Evolutionary conservation across 2,888 invertebrate species (phyloP).

Genomic region (Orchesella flavescens): DNA sequence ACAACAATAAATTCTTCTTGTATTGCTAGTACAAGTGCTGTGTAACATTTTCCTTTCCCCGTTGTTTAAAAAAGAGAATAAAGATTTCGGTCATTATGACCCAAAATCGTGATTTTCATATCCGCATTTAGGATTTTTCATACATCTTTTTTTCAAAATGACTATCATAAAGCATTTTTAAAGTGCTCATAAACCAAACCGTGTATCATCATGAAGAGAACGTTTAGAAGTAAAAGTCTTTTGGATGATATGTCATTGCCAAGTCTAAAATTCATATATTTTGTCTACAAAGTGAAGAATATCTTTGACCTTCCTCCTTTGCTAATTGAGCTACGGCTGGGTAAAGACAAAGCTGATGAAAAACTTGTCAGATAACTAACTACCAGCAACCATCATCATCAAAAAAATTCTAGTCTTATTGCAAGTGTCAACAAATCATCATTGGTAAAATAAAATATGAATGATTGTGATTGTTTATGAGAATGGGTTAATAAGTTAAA

Average conservation of each 20-base stretch:
- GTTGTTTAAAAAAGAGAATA: not conserved
- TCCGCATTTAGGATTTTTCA: not conserved
- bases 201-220: not conserved
- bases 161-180: not conserved
- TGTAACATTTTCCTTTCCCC: not conserved
- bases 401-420: not conserved
- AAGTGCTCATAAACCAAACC: not conserved
- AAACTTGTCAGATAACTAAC: slow-evolving; percentile 48
- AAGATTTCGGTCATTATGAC: not conserved
- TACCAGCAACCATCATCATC: too few relatives aligned
- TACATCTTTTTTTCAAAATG: not conserved
- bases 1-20: slow-evolving; percentile 23
- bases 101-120: not conserved
- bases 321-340: not conserved
- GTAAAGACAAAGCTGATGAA: not conserved
- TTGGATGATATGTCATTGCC: too few relatives aligned
- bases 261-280: not conserved
- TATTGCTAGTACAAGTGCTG: too few relatives aligned
- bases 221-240: not conserved
- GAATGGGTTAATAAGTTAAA: slow-evolving; percentile 44
- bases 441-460: slow-evolving; percentile 18
- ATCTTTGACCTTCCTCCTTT: too few relatives aligned
- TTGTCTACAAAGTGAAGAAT: not conserved
- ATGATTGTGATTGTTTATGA: slow-evolving; percentile 19
- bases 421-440: slow-evolving; percentile 58